These are phyloP conservation scores for Coregonus clupeaformis DNA, from an alignment of 2,113 vertebrate species.

Conservation along the genomic window DNA sequence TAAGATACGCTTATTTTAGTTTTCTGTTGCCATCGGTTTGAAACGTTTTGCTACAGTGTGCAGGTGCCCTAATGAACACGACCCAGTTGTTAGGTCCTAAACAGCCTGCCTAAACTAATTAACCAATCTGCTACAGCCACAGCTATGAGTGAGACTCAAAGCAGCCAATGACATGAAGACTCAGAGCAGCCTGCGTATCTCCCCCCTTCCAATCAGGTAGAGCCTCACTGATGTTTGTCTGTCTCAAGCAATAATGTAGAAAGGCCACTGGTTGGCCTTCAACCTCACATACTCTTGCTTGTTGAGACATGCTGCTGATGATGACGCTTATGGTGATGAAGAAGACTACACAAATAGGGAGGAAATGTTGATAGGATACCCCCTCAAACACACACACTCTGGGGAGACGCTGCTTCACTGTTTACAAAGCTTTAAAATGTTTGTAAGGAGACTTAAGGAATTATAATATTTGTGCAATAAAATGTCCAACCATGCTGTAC, in stretches of 20 bases:
- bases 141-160: neutral
- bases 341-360: constrained; percentile 27
- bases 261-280: constrained; percentile 35
- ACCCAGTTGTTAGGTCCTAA: neutral
- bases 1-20: no score
- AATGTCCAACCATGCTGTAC: constrained; percentile 43
- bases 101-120: neutral
- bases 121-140: neutral
- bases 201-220: neutral
- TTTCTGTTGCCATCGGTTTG: no score
- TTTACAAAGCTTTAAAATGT: constrained; percentile 74
- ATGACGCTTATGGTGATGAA: neutral
- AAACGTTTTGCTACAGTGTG: no score
- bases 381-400: neutral
- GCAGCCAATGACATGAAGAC: neutral
- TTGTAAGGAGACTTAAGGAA: constrained; percentile 60
- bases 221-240: constrained; percentile 7
- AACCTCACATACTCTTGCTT: neutral
- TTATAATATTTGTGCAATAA: constrained; percentile 71
- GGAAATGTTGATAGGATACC: constrained; percentile 4
- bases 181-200: neutral
- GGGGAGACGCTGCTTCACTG: constrained; percentile 60
- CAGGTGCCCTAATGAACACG: no score
- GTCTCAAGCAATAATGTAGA: constrained; percentile 5
- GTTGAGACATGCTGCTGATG: constrained; percentile 19